Evolutionary conservation across 2,888 invertebrate genomes (phyloP), one percentile per base, ranked within the genome.

Genomic region (Drosophila paranaensis): DNA sequence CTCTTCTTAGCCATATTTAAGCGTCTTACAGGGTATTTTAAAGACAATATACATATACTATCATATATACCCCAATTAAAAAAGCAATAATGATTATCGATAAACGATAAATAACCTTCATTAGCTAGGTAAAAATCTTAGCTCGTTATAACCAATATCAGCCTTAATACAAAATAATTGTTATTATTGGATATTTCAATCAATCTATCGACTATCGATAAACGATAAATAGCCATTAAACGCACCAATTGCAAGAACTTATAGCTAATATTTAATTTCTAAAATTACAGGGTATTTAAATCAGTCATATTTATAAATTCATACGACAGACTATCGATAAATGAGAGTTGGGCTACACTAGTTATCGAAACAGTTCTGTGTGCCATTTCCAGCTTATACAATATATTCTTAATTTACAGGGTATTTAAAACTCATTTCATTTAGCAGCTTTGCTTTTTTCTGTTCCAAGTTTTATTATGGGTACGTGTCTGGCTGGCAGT

Each of bases 401-500:
- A 20, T 20, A 20, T 20, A 2, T 20, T 20, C 20, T 20, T 1
- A 20, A 20, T 20, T 35, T 45, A 37, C 20, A 60, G 60, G 53
- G 66, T 66, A 71, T 61, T 48, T 48, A 1, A 33, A 13, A 48
- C 37, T 57, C 46, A n/a, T 14, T 10, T 20, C 25, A 27, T 25
- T 30, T 30, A 13, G 2, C 3, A 11, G 33, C 11, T 35, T 20
- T 2, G 3, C 13, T 13, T 37, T 51, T 56, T 53, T 56, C 20
- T 60, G 50, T 43, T 64, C 45, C 45, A 46, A 71, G 64, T 80
- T 85, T 80, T 81, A 77, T 82, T 83, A 75, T 73, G 78, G 74
- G 58, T 82, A 85, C 81, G 75, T 84, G 82, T 77, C 78, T 73
- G 64, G 39, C 54, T 57, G 78, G 53, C 72, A 75, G 65, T 53